Conservation (phyloP, 2,888 invertebrate species). For the Zeuzera pyrina region DNA sequence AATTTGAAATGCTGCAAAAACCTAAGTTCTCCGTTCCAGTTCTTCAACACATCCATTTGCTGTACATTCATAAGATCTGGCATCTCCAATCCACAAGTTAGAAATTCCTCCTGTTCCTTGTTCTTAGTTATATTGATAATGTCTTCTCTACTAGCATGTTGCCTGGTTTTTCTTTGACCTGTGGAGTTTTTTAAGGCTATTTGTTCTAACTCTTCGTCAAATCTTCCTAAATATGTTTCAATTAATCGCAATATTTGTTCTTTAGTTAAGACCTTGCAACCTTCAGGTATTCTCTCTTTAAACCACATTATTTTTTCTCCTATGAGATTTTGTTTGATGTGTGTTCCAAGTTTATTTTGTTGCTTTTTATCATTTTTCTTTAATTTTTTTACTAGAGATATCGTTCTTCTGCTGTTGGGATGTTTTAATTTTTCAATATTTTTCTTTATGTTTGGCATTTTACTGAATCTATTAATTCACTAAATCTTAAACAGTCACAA, state of each 20-base stretch:
- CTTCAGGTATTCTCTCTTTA: conserved; percentile 75
- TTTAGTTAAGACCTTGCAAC: conserved; percentile 67
- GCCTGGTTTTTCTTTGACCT: conserved; percentile 80
- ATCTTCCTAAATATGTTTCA: conserved; percentile 66
- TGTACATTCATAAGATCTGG: conserved; percentile 77
- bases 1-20: conserved; percentile 78
- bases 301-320: conserved; percentile 89
- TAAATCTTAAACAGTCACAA: no score
- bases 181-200: conserved; percentile 85
- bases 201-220: conserved; percentile 85
- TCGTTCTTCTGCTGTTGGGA: conserved; percentile 89
- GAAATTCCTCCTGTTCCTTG: conserved; percentile 81
- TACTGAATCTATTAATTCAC: no score
- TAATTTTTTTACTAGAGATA: conserved; percentile 79
- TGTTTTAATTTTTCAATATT: conserved; percentile 77
- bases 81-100: conserved; percentile 85
- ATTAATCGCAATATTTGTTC: conserved; percentile 74
- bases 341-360: conserved; percentile 75
- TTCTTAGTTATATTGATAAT: conserved; percentile 83
- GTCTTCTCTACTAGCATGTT: conserved; percentile 86
- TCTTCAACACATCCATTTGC: conserved; percentile 73
- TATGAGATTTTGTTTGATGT: conserved; percentile 80
- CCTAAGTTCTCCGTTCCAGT: conserved; percentile 79
- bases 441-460: conserved; percentile 55
- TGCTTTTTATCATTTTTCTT: conserved; percentile 76